Conservation (phyloP, 2,113 vertebrate species). For the Cepphus grylle region DNA sequence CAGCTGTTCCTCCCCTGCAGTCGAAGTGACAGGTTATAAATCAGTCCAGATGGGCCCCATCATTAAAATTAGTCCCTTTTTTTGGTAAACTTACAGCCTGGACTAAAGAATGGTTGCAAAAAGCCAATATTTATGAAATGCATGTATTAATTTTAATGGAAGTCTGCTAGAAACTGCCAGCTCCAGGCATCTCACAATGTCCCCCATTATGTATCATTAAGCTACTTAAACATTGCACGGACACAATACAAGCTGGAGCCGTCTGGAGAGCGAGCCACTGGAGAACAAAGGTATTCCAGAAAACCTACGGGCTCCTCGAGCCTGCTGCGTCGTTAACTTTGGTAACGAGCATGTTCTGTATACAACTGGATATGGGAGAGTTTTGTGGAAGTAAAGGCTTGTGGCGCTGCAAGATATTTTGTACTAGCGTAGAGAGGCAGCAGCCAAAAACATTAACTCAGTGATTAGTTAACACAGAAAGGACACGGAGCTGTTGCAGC, state of each 20-base stretch:
- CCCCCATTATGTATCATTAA: not conserved
- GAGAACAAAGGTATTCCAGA: not conserved
- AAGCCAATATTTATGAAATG: not conserved
- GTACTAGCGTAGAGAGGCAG: not conserved
- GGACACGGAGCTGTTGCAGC: too few relatives aligned
- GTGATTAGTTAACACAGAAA: not conserved
- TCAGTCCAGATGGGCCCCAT: not conserved
- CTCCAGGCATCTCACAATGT: not conserved
- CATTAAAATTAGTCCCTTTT: not conserved
- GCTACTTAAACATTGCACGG: not conserved
- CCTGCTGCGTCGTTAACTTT: not conserved
- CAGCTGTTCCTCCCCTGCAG: not conserved
- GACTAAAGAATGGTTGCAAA: not conserved
- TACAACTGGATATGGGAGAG: not conserved
- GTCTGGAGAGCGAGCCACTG: not conserved
- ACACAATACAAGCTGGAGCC: not conserved
- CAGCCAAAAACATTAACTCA: not conserved
- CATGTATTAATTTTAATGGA: not conserved
- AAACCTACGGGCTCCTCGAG: not conserved
- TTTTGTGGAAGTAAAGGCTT: fast-evolving
- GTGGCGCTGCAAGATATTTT: fast-evolving
- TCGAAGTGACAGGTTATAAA: not conserved
- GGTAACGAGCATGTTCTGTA: not conserved
- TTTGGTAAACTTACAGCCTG: not conserved
- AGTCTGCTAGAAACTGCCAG: not conserved